Base-by-base conservation (phyloP, 1,140 invertebrate species). In the Leptopilina boulardi region DNA sequence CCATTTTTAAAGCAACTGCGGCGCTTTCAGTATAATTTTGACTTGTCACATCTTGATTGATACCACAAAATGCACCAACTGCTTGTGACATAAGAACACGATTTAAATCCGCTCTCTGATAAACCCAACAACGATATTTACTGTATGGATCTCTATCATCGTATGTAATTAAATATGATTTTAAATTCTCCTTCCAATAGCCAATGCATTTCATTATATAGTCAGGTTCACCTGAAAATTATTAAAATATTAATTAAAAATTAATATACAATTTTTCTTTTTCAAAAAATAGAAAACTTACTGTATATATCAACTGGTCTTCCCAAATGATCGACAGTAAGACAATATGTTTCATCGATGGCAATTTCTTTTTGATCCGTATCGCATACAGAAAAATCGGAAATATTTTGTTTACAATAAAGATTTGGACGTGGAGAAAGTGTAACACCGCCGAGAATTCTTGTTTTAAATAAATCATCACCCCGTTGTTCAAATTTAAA, bases 151-250 rank as follows among this genome's bases (percentile, higher is more conserved):
- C 98, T 79, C 99, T 92, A 87, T 98, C 97, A 89, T 99, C 98
- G 88, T 97, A 99, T 0, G 98, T 99, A 77, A 99, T 97, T 2
- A 99, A 90, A 91, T 99, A 99, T 0, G 98, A 99, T 89, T 97
- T 98, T 0, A 99, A 92, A 93, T 99, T 99, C 89, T 99, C 98
- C 89, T 99, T 98, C 97, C 97, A 99, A 89, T 94, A 99, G 2
- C 98, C 98, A 84, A 99, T 98, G 89, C 98, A 99, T 87, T 98
- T 97, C 94, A 99, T 96, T 87, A 95, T 95, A 85, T 99, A 98
- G 93, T 99, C 98, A 13, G 98, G 97, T 85, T 98, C 96, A 93
- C 96, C 95, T 95, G 81, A 76, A 87, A 86, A 83, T 34, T 70
- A 59, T 59, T 34, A 3, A 38, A 3, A 19, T 13, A 71, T 71